Conservation (phyloP, 2,113 vertebrate genomes). For the Malurus melanocephalus region DNA sequence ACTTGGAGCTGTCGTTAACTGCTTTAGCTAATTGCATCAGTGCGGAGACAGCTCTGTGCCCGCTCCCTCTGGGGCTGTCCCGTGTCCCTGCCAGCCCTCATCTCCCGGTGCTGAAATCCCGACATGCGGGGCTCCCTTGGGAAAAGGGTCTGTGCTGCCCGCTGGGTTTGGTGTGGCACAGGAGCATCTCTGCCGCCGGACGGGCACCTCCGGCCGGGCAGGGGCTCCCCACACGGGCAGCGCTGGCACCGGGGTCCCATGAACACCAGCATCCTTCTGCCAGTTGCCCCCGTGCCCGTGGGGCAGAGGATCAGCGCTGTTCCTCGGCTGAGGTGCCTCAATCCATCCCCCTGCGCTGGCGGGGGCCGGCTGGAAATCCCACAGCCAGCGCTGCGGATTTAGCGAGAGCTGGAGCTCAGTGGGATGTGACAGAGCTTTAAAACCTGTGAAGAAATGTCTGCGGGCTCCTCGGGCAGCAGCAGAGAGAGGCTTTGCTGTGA, state of each 20-base stretch:
- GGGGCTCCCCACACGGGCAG: background rate
- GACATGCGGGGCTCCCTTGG: fast-evolving
- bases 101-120: fast-evolving
- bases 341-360: background rate
- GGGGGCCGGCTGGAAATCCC: conserved; percentile 7
- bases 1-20: background rate
- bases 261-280: background rate
- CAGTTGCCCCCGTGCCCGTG: background rate
- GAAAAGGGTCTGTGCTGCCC: background rate
- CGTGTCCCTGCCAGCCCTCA: background rate
- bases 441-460: background rate
- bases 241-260: fast-evolving
- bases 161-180: background rate
- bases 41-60: background rate
- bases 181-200: background rate
- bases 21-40: background rate
- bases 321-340: background rate
- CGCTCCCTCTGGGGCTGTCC: background rate
- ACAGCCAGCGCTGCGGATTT: background rate
- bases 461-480: background rate
- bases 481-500: background rate
- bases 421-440: conserved; percentile 26
- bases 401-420: background rate
- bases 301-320: background rate
- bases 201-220: fast-evolving